Conservation (phyloP, 2,797 vertebrate species). For the Pelochelys cantorii region DNA sequence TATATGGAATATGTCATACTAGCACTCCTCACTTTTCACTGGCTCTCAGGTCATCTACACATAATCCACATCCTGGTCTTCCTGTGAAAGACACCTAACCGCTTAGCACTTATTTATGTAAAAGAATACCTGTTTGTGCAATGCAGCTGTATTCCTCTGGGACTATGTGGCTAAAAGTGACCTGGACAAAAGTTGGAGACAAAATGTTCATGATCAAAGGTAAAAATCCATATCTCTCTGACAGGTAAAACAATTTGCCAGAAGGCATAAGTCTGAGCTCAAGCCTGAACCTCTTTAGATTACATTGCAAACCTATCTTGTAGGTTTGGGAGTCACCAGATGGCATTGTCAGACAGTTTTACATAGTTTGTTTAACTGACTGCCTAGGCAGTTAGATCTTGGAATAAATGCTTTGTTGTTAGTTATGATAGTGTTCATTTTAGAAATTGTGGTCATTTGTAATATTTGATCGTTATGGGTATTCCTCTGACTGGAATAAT, state of each 20-base stretch:
- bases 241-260: neutral
- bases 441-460: conserved; percentile 38
- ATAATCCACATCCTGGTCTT: neutral
- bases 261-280: neutral
- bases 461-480: neutral
- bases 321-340: neutral
- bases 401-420: neutral
- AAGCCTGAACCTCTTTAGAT: neutral
- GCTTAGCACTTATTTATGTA: neutral
- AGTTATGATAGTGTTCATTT: conserved; percentile 29
- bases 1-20: rapidly evolving
- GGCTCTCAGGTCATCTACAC: neutral
- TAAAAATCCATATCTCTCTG: neutral
- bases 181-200: neutral
- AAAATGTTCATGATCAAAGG: neutral
- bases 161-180: neutral
- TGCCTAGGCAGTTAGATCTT: neutral
- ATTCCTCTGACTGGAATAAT: neutral
- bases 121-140: neutral
- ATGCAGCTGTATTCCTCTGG: neutral
- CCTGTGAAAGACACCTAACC: neutral
- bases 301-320: neutral
- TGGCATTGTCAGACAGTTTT: neutral
- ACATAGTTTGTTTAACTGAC: conserved; percentile 15
- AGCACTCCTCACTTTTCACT: neutral